phyloP scores from a whole-genome alignment of 2,888 invertebrate genomes.

The Rapana venosa region DNA sequence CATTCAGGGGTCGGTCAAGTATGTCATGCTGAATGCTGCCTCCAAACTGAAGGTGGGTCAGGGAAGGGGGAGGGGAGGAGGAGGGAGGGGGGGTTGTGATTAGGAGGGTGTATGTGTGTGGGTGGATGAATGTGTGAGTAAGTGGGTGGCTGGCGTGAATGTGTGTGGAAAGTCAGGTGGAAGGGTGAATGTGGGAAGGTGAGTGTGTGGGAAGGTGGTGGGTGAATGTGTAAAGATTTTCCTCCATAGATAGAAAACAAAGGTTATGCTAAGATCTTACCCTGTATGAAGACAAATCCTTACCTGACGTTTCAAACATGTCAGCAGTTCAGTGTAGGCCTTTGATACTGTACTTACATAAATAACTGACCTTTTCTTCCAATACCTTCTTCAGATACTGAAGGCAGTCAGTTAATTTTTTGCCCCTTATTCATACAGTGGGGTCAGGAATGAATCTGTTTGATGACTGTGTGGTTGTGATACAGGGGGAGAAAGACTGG shows the following conservation, averaged over 20 bases:
- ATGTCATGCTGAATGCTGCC: slow-evolving; percentile 99
- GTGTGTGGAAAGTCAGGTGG: background rate
- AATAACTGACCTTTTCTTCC: too few relatives aligned
- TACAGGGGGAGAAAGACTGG: slow-evolving; percentile 96
- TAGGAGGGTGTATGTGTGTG: background rate
- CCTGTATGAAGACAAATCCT: too few relatives aligned
- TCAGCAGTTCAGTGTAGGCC: too few relatives aligned
- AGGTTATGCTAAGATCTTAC: too few relatives aligned
- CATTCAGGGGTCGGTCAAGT: slow-evolving; percentile 93
- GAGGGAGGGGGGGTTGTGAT: background rate
- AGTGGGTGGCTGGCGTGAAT: background rate
- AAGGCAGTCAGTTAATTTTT: too few relatives aligned
- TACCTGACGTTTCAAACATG: too few relatives aligned
- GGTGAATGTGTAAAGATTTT: too few relatives aligned
- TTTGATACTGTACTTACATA: too few relatives aligned
- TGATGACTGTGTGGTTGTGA: background rate
- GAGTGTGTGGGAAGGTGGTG: background rate
- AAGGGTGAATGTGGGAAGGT: background rate
- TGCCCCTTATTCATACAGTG: too few relatives aligned
- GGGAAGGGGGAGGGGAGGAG: background rate
- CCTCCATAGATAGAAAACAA: too few relatives aligned
- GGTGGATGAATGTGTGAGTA: background rate
- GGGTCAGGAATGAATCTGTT: background rate
- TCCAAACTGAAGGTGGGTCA: slow-evolving; percentile 89
- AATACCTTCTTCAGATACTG: too few relatives aligned